Base-by-base conservation (phyloP, 2,113 vertebrate genomes). In the Strix aluco region DNA sequence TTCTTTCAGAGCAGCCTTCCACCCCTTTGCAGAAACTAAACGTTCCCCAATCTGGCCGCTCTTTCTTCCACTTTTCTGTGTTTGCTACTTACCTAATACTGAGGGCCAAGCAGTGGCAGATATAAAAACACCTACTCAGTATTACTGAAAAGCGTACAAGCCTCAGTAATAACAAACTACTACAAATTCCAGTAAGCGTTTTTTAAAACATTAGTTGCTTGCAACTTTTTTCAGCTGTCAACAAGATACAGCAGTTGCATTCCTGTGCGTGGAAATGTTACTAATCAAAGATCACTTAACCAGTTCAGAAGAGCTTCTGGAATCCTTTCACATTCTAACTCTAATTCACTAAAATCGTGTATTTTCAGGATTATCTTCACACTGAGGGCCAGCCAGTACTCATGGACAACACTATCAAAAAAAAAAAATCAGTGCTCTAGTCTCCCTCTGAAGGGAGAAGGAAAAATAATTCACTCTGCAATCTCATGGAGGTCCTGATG, bases 321-420 rank as follows among this genome's bases (percentile, higher is more conserved):
- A 61, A 65, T 40, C 27, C 47, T 81, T 32, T 11, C 38, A 15
- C 19, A 30, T 47, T 59, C 44, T 5, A 30, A 18, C 46, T 52
- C 17, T 26, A 23, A 62, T 38, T 63, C 69, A 54, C 6, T 49
- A 25, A 40, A 62, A 59, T 21, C n/a, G 32, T 26, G 6, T 20
- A 15, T 57, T 44, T 46, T 59, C 25, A 34, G 40, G 15, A 54
- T 44, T 85, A 17, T 11, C 29, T 62, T 46, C 34, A 38, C 44
- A 25, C 18, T 25, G 22, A 47, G 32, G 40, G 40, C 4, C 34
- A 49, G 21, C 7, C 38, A 63, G 57, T 13, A 36, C 38, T 40
- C 58, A 15, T 0, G 4, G 58, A 66, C 38, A 77, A 16, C 4
- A 0, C 25, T 26, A 40, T 0, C 13, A 10, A 12, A 66, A 61